A percentile compares a stretch with the other conserved stretches of the same genome.
phyloP scores from a whole-genome alignment of 2,888 invertebrate genomes.

The Busseola fusca region DNA sequence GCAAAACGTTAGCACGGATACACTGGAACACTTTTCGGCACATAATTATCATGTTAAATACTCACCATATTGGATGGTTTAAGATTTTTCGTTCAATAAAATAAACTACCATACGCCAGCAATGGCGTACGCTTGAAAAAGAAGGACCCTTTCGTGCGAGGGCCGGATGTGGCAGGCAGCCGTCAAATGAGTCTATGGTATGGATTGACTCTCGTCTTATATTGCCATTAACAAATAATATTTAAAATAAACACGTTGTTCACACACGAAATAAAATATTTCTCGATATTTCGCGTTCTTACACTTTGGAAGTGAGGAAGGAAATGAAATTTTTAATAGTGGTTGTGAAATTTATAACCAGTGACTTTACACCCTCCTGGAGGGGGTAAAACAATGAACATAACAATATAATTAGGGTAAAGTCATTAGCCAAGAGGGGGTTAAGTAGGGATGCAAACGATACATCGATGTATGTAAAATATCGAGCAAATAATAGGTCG shows the following conservation, averaged over 20 bases:
- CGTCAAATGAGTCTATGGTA: slow-evolving; percentile 69
- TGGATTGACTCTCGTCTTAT: slow-evolving; percentile 53
- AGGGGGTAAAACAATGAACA: no score
- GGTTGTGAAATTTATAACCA: slow-evolving; percentile 1
- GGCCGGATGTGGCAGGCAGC: slow-evolving; percentile 80
- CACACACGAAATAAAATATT: not conserved
- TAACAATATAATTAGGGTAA: no score
- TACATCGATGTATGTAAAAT: no score
- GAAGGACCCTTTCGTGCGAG: slow-evolving; percentile 81
- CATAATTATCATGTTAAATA: slow-evolving; percentile 78
- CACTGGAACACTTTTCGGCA: slow-evolving; percentile 72
- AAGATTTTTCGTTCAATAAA: slow-evolving; percentile 92
- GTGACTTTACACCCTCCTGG: no score
- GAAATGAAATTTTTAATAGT: not conserved
- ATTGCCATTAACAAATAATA: slow-evolving; percentile 58
- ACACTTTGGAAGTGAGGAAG: not conserved
- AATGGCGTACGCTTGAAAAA: slow-evolving; percentile 96
- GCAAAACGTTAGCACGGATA: slow-evolving; percentile 69
- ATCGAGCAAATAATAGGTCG: no score
- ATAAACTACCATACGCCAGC: slow-evolving; percentile 94
- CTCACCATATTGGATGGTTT: slow-evolving; percentile 95
- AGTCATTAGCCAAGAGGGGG: no score
- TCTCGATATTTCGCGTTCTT: not conserved
- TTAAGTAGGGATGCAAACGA: no score
- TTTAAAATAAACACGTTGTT: not conserved